Evolutionary conservation across 2,888 invertebrate species (phyloP), one percentile per base, ranked within the genome.

Genomic region (Lasioglossum leucozonium): DNA sequence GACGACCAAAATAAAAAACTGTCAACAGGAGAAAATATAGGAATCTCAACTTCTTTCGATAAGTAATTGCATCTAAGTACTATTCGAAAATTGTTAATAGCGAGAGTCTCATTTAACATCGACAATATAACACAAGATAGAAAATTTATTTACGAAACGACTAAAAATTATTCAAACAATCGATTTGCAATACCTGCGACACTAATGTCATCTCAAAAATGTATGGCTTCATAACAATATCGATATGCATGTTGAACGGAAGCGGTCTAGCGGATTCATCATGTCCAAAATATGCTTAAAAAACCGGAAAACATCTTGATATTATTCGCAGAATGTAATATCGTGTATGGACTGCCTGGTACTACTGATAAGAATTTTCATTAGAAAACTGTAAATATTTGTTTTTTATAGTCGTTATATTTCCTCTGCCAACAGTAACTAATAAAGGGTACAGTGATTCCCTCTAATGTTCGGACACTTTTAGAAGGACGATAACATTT

Each of bases 201-300:
- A 47, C 11, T 42, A 83, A 86, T 5, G 40, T 72, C 3, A 90
- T 67, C 55, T 90, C 90, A 71, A 79, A 90, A 74, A 62, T 62
- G 62, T 88, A 90, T 16, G 90, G 90, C 11, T 87, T 40, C n/a
- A 47, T 2, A 26, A n/a, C 16, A 71, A 72, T 26, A 51, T 82
- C 11, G 42, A 74, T 0, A 76, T 80, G 74, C 72, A 90, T 71
- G 3, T 55, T 85, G 62, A 91, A 80, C 0, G 87, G 82, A n/a
- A 87, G 79, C 42, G 72, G 26, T 79, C 88, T 85, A 8, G 89
- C 88, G 2, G 86, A 79, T 26, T 79, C 77, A 30, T 90, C 88
- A 37, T 22, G 80, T 42, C 83, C 84, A 6, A 86, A 69, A 58
- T 88, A 88, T 37, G 75, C 91, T 91, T 91, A 58, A 3, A 77